Evolutionary conservation across 2,797 vertebrate genomes (phyloP), one percentile per base, ranked within the genome.

Genomic region (Malacoctenus gilli): DNA sequence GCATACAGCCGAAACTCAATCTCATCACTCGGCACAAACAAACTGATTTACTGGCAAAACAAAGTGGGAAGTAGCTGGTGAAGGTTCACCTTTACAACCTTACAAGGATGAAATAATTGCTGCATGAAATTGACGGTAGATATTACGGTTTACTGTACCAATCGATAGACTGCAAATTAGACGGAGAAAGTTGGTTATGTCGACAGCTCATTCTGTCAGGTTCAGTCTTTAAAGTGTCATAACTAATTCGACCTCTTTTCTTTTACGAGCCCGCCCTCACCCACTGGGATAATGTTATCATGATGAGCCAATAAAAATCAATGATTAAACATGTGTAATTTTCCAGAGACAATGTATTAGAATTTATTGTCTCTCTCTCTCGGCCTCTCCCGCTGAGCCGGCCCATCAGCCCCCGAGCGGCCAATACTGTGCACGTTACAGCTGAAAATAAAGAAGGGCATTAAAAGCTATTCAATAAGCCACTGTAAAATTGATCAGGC

Each of bases 401-500:
- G 62, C 70, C 72, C 70, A 66, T 49, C 37, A 59, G 55, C 58
- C 65, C 59, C 14, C 67, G 43, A 69, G 75, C 63, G 22, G 59
- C 75, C 67, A 47, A 84, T 77, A 83, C 79, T 72, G 78, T 55
- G 77, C 18, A 51, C 79, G 77, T 87, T 90, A 89, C 91, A 84
- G 79, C 78, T 85, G 87, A 85, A 90, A 90, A 90, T 91, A 91
- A 92, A 92, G 83, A 87, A 82, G 75, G 58, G 79, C 77, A 91
- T 92, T 92, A 87, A 91, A 92, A 89, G 84, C 79, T 85, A 87
- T 88, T 92, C 89, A 89, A 90, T 91, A 90, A 90, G 87, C 81
- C 76, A 83, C 75, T 82, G 83, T 79, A 80, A 90, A 88, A 91
- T 90, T 92, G 89, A 92, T 91, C 85, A 88, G 63, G 69, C 84